Evolutionary conservation across 35 echinoderm and acorn worm species (phyloP).

Genomic region (Apostichopus parvimensis): DNA sequence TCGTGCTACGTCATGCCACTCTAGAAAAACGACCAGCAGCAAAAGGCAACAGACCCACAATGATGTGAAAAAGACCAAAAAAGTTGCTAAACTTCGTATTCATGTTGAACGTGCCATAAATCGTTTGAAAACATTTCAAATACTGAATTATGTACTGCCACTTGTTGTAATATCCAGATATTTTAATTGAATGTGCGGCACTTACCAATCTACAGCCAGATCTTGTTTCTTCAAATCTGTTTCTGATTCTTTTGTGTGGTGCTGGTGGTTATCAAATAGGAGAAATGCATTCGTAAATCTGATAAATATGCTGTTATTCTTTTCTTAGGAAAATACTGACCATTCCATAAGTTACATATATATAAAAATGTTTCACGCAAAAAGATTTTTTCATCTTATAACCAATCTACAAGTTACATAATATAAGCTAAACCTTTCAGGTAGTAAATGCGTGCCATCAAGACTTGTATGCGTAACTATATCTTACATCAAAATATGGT

Average conservation of each 20-base stretch:
- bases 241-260: not conserved
- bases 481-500: too few relatives aligned
- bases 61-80: constrained; percentile 4
- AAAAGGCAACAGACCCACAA: constrained; percentile 3
- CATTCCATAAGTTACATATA: too few relatives aligned
- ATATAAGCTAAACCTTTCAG: too few relatives aligned
- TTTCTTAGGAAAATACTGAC: too few relatives aligned
- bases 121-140: constrained; percentile 4
- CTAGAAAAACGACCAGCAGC: not conserved
- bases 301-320: too few relatives aligned
- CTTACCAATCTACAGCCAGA: not conserved
- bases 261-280: too few relatives aligned
- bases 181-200: not conserved
- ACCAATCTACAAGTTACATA: too few relatives aligned
- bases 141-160: not conserved
- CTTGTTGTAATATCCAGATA: not conserved
- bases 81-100: not conserved
- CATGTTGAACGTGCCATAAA: constrained; percentile 30
- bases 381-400: too few relatives aligned
- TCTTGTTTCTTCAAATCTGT: not conserved
- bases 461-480: too few relatives aligned
- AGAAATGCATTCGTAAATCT: too few relatives aligned
- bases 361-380: too few relatives aligned
- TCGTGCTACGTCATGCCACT: not conserved
- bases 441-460: too few relatives aligned